phyloP scores from a whole-genome alignment of 2,888 invertebrate species.

The Drosophila kambysellisi region DNA sequence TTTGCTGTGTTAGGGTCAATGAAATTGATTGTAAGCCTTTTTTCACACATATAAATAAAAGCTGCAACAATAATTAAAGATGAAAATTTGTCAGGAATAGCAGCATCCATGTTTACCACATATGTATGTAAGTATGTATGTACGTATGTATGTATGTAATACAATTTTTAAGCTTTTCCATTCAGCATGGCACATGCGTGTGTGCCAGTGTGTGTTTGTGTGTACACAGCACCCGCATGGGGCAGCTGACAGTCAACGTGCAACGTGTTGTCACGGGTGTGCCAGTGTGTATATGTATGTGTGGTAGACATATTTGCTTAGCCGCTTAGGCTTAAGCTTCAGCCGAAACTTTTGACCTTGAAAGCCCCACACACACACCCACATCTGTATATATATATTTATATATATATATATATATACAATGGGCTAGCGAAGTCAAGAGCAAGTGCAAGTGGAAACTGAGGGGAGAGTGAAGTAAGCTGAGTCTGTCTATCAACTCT shows the following conservation, averaged over 20 bases:
- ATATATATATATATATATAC: background rate
- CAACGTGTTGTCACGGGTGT: slow-evolving; percentile 36
- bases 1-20: background rate
- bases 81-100: background rate
- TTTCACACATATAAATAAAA: background rate
- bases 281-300: slow-evolving; percentile 21
- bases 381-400: background rate
- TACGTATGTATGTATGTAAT: background rate
- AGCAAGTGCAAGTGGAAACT: background rate
- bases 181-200: background rate
- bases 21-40: background rate
- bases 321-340: slow-evolving; percentile 61
- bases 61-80: background rate
- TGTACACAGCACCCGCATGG: slow-evolving; percentile 41
- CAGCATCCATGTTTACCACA: background rate
- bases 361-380: slow-evolving; percentile 28
- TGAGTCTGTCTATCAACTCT: slow-evolving; percentile 24
- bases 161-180: slow-evolving; percentile 1
- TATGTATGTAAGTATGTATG: background rate
- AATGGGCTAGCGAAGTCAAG: background rate
- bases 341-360: slow-evolving; percentile 59
- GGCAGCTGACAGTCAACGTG: slow-evolving; percentile 28
- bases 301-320: slow-evolving; percentile 57
- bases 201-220: background rate
- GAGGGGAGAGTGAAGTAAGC: background rate